Conservation (phyloP, 2,113 vertebrate species). For the Dryoscopus gambensis region DNA sequence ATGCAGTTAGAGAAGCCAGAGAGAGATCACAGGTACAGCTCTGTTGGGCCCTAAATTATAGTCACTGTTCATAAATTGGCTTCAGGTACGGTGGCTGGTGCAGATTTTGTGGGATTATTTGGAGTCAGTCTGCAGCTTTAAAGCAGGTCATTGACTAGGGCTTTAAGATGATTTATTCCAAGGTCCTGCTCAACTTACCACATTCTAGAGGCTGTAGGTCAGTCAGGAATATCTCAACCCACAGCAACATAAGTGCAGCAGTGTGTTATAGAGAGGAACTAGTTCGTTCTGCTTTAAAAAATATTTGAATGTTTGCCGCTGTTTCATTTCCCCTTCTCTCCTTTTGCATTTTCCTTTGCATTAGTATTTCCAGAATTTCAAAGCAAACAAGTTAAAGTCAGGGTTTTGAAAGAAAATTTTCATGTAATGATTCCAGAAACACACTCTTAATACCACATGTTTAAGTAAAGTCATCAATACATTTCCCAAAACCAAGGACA, state of each 20-base stretch:
- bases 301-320: not conserved
- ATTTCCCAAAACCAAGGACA: not conserved
- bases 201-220: not conserved
- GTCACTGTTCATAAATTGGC: not conserved
- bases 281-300: not conserved
- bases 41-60: not conserved
- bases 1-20: not conserved
- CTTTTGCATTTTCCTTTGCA: not conserved
- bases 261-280: not conserved
- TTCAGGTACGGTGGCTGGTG: not conserved
- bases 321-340: constrained; percentile 4
- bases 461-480: not conserved
- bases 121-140: not conserved
- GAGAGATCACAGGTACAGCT: not conserved
- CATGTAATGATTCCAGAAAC: not conserved
- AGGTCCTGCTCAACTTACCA: not conserved
- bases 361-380: constrained; percentile 1
- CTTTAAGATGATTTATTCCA: not conserved
- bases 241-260: not conserved
- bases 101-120: not conserved
- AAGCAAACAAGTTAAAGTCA: not conserved
- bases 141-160: not conserved
- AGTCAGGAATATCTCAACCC: not conserved
- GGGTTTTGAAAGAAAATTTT: not conserved
- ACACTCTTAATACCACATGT: constrained; percentile 32